Base-by-base conservation (phyloP, 2,797 vertebrate species). In the Nyctibius grandis region DNA sequence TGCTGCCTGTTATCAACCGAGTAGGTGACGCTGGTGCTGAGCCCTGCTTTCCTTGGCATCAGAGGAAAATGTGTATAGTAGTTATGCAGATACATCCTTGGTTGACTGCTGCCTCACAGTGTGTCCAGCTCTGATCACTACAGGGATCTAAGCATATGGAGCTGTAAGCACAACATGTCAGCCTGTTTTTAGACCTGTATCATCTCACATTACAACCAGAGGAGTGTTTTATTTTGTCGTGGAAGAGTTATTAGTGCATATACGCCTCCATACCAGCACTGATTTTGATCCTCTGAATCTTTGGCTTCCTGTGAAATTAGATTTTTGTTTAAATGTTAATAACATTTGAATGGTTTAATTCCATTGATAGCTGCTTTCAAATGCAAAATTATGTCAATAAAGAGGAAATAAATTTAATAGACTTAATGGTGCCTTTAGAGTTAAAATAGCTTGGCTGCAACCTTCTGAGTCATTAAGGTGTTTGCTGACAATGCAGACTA, bases 401-500 rank as follows among this genome's bases (percentile, higher is more conserved):
- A 64, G 38, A 72, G 63, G 77, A 91, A 95, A 90, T 88, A 69
- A 78, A 91, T 93, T 68, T 82, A 91, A 93, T 89, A 78, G 80
- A 68, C 28, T 96, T 95, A 92, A 64, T 82, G 70, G 33, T 0
- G 2, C 65, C 63, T 91, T 65, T 89, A 18, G 86, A 89, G 67
- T 83, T 77, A 76, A 88, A 89, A 76, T 73, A 82, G 69, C 60
- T 91, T 94, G 34, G 42, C 87, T 90, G 61, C 64, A 88, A 60
- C 80, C 61, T 88, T 48, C 75, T 81, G 54, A 79, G 56, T 73
- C 83, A 72, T 96, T 92, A 93, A 94, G 89, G 89, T 96, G 91
- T 91, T 95, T 96, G 94, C 92, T 95, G 91, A 88, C 80, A 96
- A 50, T 47, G 89, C 83, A 93, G 77, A 47, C 83, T 64, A 93